Conservation (phyloP, 1,140 invertebrate species). For the Cyrtorhinus lividipennis region DNA sequence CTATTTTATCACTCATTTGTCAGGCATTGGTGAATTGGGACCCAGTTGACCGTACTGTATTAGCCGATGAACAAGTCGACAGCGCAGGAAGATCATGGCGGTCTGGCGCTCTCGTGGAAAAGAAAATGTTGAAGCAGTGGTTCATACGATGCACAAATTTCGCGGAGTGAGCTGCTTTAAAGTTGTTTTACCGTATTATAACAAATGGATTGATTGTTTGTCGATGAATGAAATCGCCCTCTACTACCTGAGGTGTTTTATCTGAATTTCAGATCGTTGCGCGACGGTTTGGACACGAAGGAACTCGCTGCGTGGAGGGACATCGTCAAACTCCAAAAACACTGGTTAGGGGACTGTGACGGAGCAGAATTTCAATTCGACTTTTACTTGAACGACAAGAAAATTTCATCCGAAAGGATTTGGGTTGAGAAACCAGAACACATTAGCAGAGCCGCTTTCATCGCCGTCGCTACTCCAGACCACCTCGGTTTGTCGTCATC, state of each 20-base stretch:
- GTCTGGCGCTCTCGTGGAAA: constrained; percentile 85
- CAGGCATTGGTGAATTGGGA: constrained; percentile 94
- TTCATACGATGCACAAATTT: constrained; percentile 84
- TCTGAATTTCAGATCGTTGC: constrained; percentile 31
- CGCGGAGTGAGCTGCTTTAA: constrained; percentile 48
- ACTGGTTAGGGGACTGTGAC: constrained; percentile 91
- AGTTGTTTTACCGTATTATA: not conserved
- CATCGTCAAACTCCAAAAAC: constrained; percentile 74
- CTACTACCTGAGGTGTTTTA: no score
- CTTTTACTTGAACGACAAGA: constrained; percentile 26
- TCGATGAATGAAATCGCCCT: no score
- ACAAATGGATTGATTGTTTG: not conserved
- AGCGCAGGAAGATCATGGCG: constrained; percentile 84
- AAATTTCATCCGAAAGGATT: constrained; percentile 35
- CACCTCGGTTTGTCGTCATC: constrained; percentile 32
- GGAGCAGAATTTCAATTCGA: constrained; percentile 64
- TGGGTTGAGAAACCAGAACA: constrained; percentile 69
- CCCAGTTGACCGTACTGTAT: constrained; percentile 91
- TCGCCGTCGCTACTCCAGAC: constrained; percentile 39
- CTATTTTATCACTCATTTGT: no score
- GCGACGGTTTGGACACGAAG: constrained; percentile 56
- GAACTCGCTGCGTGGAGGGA: constrained; percentile 63
- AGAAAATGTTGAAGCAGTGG: constrained; percentile 79
- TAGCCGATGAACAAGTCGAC: constrained; percentile 97
- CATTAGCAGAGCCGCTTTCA: constrained; percentile 34